Percentiles rank a stretch among this genome's conserved stretches.
These are phyloP conservation scores for Dromococcyx pavoninus DNA, from an alignment of 2,797 vertebrate species.

Conservation along the genomic window DNA sequence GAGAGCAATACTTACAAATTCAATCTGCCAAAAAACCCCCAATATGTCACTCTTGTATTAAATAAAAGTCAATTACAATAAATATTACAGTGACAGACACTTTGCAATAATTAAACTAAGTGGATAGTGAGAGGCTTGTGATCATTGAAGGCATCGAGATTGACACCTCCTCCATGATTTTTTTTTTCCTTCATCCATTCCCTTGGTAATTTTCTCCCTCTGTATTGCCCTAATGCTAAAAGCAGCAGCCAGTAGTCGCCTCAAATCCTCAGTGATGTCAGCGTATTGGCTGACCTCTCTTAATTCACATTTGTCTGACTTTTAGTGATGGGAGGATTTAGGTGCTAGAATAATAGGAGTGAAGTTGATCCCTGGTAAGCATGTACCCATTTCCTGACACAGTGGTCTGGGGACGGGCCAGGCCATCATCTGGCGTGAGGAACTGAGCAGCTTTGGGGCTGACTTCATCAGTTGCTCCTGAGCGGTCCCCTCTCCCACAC, in stretches of 20 bases:
- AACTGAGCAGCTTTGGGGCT: accelerated
- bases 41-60: too few species aligned
- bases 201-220: too few species aligned
- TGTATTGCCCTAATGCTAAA: background rate
- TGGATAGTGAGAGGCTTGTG: too few species aligned
- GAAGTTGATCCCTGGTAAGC: accelerated
- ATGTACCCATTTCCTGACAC: accelerated
- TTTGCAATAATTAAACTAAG: too few species aligned
- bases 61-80: too few species aligned
- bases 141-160: too few species aligned
- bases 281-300: background rate
- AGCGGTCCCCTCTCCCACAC: background rate
- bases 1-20: too few species aligned
- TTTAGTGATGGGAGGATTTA: background rate
- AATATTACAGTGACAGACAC: too few species aligned
- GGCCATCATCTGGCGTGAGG: accelerated
- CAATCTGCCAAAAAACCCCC: too few species aligned
- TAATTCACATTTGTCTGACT: background rate
- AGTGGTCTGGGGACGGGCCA: accelerated
- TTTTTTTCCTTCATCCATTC: too few species aligned
- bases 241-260: background rate
- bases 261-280: background rate
- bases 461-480: accelerated
- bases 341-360: background rate
- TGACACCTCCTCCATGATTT: too few species aligned